Evolutionary conservation across 2,797 vertebrate species (phyloP).

Genomic region (Fistularia tabacaria): DNA sequence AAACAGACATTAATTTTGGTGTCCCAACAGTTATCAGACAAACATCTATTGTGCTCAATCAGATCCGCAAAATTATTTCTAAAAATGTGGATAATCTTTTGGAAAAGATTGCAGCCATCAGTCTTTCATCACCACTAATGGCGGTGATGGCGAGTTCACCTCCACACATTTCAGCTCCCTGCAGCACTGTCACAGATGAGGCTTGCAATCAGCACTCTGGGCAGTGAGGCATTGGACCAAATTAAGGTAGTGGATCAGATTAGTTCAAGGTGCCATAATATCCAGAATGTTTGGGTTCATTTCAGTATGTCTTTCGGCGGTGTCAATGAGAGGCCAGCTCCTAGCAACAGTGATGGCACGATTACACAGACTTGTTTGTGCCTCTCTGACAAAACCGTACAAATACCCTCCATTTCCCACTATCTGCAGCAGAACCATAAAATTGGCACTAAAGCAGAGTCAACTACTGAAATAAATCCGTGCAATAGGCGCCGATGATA

Average conservation of each 20-base stretch:
- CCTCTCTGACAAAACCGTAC: slow-evolving; percentile 32
- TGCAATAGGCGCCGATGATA: slow-evolving; percentile 49
- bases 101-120: slow-evolving; percentile 42
- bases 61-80: not conserved
- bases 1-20: no score
- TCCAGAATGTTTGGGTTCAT: slow-evolving; percentile 5
- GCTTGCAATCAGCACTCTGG: slow-evolving; percentile 9
- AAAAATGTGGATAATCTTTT: slow-evolving; percentile 29
- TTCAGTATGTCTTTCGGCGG: slow-evolving; percentile 20
- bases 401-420: slow-evolving; percentile 28
- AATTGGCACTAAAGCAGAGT: slow-evolving; percentile 50
- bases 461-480: slow-evolving; percentile 60
- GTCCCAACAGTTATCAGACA: not conserved
- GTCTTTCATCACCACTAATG: slow-evolving; percentile 40
- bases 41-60: not conserved
- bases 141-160: slow-evolving; percentile 29
- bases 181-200: slow-evolving; percentile 21
- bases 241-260: slow-evolving; percentile 42
- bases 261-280: slow-evolving; percentile 20
- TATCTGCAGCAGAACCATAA: slow-evolving; percentile 46
- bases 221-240: slow-evolving; percentile 21
- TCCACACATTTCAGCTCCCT: slow-evolving; percentile 31
- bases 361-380: slow-evolving; percentile 29
- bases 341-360: slow-evolving; percentile 35
- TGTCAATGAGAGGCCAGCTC: slow-evolving; percentile 24